Evolutionary conservation across 2,113 vertebrate species (phyloP), one percentile per base, ranked within the genome.

Genomic region (Antennarius striatus): DNA sequence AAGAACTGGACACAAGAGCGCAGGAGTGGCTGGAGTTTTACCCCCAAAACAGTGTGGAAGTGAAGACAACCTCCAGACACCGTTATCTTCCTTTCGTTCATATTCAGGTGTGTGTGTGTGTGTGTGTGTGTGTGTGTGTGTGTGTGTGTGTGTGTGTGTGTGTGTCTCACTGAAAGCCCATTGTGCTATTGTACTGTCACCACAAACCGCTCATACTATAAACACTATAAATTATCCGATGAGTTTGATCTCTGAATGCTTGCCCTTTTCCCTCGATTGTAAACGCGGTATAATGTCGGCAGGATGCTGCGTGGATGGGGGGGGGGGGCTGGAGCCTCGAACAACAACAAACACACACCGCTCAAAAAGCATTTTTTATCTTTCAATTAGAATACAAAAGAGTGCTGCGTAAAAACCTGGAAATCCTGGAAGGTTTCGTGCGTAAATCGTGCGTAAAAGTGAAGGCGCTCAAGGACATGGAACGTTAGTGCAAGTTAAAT

Each of bases 171-270:
- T 79, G 71, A 77, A 71, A 63, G 73, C 74, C 69, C 50, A 66
- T 77, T 81, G 77, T 85, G 56, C 68, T n/a, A 75, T 82, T 81
- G 79, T 82, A 62, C 51, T 54, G 65, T 70, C 46, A 28, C 46
- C 32, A 51, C 64, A 74, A 71, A 63, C 71, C 61, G 43, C 59
- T 59, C 48, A 73, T 66, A 59, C 79, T 74, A 75, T 60, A 57
- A 84, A 77, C 78, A 75, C 77, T 84, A 81, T 81, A 86, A 81
- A 86, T 87, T 70, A 80, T 40, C 45, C 15, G 64, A 77, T 49
- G 62, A 60, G 79, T 75, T 81, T 83, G 77, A 86, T 79, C 71
- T 73, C 17, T 83, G 77, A 83, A 86, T 77, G 83, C 53, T 59
- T 71, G 61, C 48, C 68, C 77, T 7, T 77, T 72, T 82, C 56